A percentile compares a stretch with the other conserved stretches of the same genome.
These are phyloP conservation scores for Spongilla lacustris DNA, from an alignment of 37 sponge, comb jelly and placozoan genomes.

Conservation along the genomic window DNA sequence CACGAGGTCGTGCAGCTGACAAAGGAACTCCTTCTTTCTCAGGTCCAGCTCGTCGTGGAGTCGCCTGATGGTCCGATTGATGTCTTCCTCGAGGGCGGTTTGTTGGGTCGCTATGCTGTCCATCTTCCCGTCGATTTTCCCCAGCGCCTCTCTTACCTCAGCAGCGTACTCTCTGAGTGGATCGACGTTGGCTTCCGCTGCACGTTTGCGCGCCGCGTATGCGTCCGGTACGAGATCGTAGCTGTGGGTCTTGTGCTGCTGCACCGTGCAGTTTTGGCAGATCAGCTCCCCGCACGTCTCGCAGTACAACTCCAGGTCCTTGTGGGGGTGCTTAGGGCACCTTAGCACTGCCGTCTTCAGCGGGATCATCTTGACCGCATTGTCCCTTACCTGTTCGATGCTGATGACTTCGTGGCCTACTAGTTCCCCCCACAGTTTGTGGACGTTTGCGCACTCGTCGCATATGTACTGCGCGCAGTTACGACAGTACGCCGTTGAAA, in stretches of 20 bases:
- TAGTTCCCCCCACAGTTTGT: slow-evolving; percentile 15
- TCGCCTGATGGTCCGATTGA: background rate
- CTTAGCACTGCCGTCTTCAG: background rate
- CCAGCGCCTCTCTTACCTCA: background rate
- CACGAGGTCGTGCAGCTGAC: background rate
- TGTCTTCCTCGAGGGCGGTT: background rate
- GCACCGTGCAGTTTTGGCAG: slow-evolving; percentile 22
- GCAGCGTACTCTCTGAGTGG: slow-evolving; percentile 18
- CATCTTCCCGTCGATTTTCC: too few relatives aligned
- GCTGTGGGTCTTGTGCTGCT: slow-evolving; percentile 23
- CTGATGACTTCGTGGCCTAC: background rate
- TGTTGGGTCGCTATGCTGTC: background rate
- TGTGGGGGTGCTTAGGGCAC: background rate
- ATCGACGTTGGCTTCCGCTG: background rate
- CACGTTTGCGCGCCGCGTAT: slow-evolving; percentile 7
- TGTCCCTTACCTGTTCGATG: background rate
- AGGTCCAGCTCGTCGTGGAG: background rate
- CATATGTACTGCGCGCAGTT: slow-evolving; percentile 41
- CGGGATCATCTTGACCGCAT: background rate
- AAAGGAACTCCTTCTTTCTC: slow-evolving; percentile 16
- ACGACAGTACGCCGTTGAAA: slow-evolving; percentile 21
- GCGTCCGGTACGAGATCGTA: slow-evolving; percentile 19
- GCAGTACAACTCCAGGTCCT: slow-evolving; percentile 12
- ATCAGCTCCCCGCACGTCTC: slow-evolving; percentile 46
- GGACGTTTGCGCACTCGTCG: slow-evolving; percentile 4